phyloP scores from a whole-genome alignment of 2,888 invertebrate genomes.

The Daptonema setosum region DNA sequence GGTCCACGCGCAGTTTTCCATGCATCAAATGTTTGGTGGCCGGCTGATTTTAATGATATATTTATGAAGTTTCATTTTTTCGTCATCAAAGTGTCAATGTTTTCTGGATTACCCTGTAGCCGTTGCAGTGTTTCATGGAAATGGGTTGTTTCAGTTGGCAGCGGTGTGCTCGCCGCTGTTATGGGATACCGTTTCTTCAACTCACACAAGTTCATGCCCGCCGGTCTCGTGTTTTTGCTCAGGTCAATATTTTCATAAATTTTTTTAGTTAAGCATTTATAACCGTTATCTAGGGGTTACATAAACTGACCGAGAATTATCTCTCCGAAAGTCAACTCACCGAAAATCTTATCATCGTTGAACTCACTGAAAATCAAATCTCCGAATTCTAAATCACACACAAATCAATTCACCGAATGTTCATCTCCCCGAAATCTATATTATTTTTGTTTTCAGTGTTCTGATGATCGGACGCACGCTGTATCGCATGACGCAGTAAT shows the following conservation, averaged over 20 bases:
- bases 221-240: constrained; percentile 49
- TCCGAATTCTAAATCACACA: neutral
- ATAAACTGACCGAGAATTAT: no score
- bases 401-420: no score
- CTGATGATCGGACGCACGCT: neutral
- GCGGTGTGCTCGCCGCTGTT: constrained; percentile 53
- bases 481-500: neutral
- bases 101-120: no score
- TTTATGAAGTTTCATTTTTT: no score
- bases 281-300: no score
- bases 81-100: no score
- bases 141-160: constrained; percentile 35
- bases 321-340: no score
- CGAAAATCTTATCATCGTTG: neutral
- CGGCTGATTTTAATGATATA: no score
- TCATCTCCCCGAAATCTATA: no score
- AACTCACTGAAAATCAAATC: neutral
- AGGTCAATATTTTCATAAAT: constrained; percentile 27
- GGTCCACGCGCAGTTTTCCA: no score
- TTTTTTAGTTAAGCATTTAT: neutral
- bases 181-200: constrained; percentile 70
- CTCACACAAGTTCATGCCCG: constrained; percentile 79
- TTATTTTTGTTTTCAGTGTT: constrained; percentile 1
- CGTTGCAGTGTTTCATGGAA: no score
- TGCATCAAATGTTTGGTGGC: no score